These are phyloP conservation scores for Phrynocephalus versicolor DNA, from an alignment of 2,113 vertebrate species.

Conservation along the genomic window DNA sequence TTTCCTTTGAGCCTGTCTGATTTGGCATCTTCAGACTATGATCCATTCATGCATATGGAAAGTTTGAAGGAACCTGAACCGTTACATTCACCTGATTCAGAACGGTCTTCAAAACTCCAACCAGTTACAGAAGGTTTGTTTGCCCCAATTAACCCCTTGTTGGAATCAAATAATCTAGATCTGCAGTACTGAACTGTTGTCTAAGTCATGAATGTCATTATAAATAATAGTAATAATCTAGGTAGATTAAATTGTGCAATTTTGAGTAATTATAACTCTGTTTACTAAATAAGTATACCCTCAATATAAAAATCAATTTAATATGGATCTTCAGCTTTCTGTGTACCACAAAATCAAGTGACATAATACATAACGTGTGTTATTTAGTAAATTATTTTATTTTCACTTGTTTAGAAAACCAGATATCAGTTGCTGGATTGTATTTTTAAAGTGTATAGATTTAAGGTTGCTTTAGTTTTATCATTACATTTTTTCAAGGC, in stretches of 20 bases:
- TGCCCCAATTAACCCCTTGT: constrained; percentile 39
- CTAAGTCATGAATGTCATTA: constrained; percentile 8
- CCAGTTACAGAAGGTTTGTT: constrained; percentile 92
- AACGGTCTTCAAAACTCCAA: constrained; percentile 95
- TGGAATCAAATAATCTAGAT: constrained; percentile 15
- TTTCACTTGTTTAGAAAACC: background rate
- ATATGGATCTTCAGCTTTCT: constrained; percentile 46
- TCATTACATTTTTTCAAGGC: background rate
- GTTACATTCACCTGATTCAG: constrained; percentile 96
- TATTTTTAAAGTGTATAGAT: background rate
- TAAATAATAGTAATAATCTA: constrained; percentile 17
- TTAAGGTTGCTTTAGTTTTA: background rate
- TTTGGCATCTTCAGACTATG: constrained; percentile 90
- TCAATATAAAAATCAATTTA: constrained; percentile 29
- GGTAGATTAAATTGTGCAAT: constrained; percentile 46
- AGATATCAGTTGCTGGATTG: background rate
- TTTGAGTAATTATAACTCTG: constrained; percentile 47
- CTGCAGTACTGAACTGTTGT: constrained; percentile 33
- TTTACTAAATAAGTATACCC: constrained; percentile 53
- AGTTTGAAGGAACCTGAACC: constrained; percentile 94
- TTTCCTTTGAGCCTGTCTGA: constrained; percentile 94
- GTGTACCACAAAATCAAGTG: constrained; percentile 27
- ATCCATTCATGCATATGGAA: constrained; percentile 95
- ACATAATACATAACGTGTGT: constrained; percentile 26
- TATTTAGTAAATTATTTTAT: constrained; percentile 23